Conservation (phyloP, 2,113 vertebrate genomes). For the Capreolus pygargus region DNA sequence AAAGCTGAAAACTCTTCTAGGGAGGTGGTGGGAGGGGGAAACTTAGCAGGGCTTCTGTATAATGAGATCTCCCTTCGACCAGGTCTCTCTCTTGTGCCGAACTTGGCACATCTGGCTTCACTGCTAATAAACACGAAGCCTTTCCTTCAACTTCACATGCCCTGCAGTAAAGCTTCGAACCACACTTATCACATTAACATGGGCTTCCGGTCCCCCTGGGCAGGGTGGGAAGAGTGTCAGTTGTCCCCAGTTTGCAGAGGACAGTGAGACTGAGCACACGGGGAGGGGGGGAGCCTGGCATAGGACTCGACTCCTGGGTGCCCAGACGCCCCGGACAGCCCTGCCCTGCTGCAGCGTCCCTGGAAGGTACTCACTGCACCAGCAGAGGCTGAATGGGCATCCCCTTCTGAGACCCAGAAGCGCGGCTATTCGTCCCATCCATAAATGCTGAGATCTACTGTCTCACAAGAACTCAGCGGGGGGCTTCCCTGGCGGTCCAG, state of each 20-base stretch:
- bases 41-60: slow-evolving; percentile 14
- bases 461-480: background rate
- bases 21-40: background rate
- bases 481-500: background rate
- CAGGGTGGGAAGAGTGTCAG: background rate
- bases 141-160: background rate
- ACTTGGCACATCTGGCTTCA: background rate
- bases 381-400: background rate
- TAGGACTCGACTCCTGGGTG: background rate
- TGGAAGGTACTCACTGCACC: background rate
- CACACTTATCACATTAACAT: background rate
- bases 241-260: background rate
- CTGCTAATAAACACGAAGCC: background rate
- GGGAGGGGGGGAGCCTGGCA: background rate
- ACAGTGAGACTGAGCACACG: background rate
- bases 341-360: background rate
- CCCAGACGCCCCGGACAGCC: rapidly evolving
- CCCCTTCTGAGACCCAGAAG: background rate
- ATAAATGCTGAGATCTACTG: background rate
- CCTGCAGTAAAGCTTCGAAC: background rate
- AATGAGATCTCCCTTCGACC: background rate
- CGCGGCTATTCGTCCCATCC: background rate
- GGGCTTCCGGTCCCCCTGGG: background rate
- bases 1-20: background rate
- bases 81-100: background rate